Evolutionary conservation across 2,113 vertebrate species (phyloP), one percentile per base, ranked within the genome.

Genomic region (Hucho hucho): DNA sequence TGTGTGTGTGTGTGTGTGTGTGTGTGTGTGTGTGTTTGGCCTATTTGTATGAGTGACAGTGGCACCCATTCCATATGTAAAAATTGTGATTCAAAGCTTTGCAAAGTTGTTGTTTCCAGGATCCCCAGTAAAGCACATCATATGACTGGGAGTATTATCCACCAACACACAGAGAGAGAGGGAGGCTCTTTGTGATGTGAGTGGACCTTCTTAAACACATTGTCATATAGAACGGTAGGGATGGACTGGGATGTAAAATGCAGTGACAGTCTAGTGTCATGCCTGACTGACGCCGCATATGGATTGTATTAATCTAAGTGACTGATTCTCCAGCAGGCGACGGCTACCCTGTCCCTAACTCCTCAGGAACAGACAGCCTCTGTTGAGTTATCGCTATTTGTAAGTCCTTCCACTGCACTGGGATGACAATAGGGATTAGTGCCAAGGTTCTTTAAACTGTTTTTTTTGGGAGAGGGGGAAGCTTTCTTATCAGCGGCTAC

Each of bases 361-460:
- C 87, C 76, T 76, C 84, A 84, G 88, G 83, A 92, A 92, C 84
- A 93, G 91, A 90, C 92, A 88, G 89, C 87, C 86, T 88, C 84
- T 26, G 79, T 79, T 3, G 83, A 89, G 84, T 90, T 92, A 88
- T 93, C 91, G 82, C 86, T 92, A 90, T 92, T 92, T 92, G 89
- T 92, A 93, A 94, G 90, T 92, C 90, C 89, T 84, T 92, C 89
- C 89, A 84, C 90, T 89, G 88, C 80, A 63, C 90, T 82, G 88
- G 89, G 89, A 92, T 91, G 92, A 94, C 93, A 94, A 94, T 93
- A 82, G 91, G 92, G 93, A 93, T 93, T 94, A 93, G 88, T 90
- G 87, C 86, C 84, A 89, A 88, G 85, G 90, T 90, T 90, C 87
- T 93, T 92, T 91, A 91, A 92, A 92, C 87, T 86, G 81, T 88